phyloP scores from a whole-genome alignment of 92 coral and sea anemone species.

The Parazoanthus darwini region DNA sequence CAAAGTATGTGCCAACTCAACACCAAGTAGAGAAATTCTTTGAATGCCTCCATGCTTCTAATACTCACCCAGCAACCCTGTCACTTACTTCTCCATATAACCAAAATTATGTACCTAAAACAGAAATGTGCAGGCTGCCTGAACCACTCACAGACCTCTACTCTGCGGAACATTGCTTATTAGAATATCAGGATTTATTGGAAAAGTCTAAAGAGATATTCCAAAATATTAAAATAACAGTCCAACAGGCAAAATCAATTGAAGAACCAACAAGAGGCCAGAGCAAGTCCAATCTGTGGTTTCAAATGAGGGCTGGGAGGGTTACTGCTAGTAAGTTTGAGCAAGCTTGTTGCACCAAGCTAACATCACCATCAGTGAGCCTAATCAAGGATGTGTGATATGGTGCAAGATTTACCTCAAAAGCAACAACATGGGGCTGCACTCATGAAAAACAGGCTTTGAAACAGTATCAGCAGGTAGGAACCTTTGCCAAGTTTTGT shows the following conservation, averaged over 20 bases:
- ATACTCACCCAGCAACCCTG: not conserved
- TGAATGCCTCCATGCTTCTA: too few species aligned
- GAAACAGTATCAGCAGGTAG: conserved; percentile 51
- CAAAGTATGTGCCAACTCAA: too few species aligned
- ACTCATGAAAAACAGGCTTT: conserved; percentile 53
- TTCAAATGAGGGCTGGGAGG: conserved; percentile 53
- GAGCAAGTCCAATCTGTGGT: conserved; percentile 47
- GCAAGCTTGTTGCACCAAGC: conserved; percentile 54
- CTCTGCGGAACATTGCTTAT: conserved; percentile 3
- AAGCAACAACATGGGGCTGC: conserved; percentile 25
- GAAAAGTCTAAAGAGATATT: conserved; percentile 38
- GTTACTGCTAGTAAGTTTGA: conserved; percentile 60
- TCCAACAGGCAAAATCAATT: conserved; percentile 36
- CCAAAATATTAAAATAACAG: conserved; percentile 9
- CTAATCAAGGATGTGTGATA: conserved; percentile 52
- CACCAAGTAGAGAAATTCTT: too few species aligned
- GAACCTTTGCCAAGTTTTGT: not conserved
- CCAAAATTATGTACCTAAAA: conserved; percentile 42
- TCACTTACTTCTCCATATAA: conserved; percentile 42
- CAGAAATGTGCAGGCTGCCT: conserved; percentile 23
- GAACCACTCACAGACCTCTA: conserved; percentile 41
- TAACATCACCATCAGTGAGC: conserved; percentile 49
- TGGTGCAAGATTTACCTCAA: conserved; percentile 42
- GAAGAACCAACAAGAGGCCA: conserved; percentile 50
- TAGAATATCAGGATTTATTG: conserved; percentile 38